Conservation (phyloP, 2,113 vertebrate genomes). For the Xenotilapia leptura region DNA sequence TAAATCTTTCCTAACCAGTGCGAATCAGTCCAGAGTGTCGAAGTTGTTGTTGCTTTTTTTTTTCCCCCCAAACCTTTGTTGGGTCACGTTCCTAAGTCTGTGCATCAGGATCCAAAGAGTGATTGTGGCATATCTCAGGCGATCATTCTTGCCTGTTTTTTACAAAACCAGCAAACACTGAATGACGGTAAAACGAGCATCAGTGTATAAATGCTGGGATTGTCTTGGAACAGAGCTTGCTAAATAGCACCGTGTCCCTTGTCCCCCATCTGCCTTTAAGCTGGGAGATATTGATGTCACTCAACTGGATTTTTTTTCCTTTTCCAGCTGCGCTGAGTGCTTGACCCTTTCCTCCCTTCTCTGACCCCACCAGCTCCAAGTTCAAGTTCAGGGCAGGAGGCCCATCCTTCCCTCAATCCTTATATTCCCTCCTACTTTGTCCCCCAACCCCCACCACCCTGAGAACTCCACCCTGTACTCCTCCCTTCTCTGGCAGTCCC, state of each 20-base stretch:
- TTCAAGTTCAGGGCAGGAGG: conserved; percentile 66
- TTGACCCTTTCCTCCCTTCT: conserved; percentile 39
- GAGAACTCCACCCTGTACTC: background rate
- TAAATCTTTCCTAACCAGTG: background rate
- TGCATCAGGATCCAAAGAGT: background rate
- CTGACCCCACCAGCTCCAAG: conserved; percentile 46
- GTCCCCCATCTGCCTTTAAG: background rate
- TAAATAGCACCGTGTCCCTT: background rate
- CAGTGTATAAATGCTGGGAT: background rate
- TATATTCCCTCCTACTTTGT: conserved; percentile 4
- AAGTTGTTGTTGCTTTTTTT: background rate
- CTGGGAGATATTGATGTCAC: conserved; percentile 17
- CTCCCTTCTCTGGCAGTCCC: background rate
- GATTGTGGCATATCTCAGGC: background rate
- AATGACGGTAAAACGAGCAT: background rate
- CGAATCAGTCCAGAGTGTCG: background rate
- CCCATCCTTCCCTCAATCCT: conserved; percentile 20
- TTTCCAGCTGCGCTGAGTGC: background rate
- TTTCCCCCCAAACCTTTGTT: accelerated
- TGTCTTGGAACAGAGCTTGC: background rate
- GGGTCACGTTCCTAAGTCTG: background rate
- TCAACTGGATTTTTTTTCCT: conserved; percentile 25
- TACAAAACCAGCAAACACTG: background rate
- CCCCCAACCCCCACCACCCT: background rate
- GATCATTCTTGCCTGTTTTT: background rate